Percentiles rank a stretch among this genome's conserved stretches.
These are phyloP conservation scores for Chrysocyon brachyurus DNA, from an alignment of 2,797 vertebrate genomes.

Conservation along the genomic window DNA sequence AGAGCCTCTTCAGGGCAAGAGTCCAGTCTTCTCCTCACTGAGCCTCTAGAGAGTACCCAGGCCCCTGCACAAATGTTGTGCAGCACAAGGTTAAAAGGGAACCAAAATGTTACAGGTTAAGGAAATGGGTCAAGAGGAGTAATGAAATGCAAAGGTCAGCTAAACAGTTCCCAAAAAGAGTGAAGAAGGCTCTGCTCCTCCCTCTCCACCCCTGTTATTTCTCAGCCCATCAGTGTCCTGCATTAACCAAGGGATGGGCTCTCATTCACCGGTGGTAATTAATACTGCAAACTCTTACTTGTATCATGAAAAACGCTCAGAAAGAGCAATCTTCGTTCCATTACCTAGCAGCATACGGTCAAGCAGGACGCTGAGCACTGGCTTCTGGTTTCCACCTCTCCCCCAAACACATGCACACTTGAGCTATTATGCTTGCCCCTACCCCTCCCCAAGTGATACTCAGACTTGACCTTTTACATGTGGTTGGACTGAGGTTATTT, in stretches of 20 bases:
- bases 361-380: slow-evolving; percentile 11
- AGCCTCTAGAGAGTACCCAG: background rate
- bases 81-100: background rate
- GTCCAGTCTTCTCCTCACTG: background rate
- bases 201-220: slow-evolving; percentile 62
- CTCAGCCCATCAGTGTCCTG: slow-evolving; percentile 89
- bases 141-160: background rate
- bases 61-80: background rate
- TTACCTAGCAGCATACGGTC: slow-evolving; percentile 86
- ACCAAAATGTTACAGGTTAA: background rate
- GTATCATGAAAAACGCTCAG: slow-evolving; percentile 80
- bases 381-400: background rate
- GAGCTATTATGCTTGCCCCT: background rate
- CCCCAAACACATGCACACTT: background rate
- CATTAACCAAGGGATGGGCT: slow-evolving; percentile 82
- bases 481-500: slow-evolving; percentile 38
- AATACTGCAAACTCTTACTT: slow-evolving; percentile 88
- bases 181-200: background rate
- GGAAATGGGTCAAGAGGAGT: background rate
- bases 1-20: fast-evolving
- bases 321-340: slow-evolving; percentile 86
- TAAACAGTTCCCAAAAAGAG: background rate
- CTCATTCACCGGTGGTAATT: slow-evolving; percentile 83
- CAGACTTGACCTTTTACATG: slow-evolving; percentile 69
- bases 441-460: background rate